Evolutionary conservation across 2,113 vertebrate species (phyloP).

Genomic region (Sinocyclocheilus grahami): DNA sequence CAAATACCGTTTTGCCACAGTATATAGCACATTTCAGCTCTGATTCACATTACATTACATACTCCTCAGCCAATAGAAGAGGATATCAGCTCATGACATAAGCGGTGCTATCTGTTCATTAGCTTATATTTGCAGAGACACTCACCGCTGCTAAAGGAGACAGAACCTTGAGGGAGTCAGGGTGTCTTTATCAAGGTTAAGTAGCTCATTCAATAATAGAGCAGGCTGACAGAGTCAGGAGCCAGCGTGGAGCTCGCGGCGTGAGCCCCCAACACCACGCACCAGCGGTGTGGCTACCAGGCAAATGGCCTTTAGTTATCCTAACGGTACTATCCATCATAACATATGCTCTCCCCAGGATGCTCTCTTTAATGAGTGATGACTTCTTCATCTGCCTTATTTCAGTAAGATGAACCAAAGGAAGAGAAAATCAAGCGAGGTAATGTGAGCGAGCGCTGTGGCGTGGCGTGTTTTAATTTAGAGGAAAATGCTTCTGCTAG

Average conservation of each 20-base stretch:
- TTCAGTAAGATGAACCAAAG: conserved; percentile 56
- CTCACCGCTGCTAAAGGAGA: conserved; percentile 44
- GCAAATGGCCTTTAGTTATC: conserved; percentile 83
- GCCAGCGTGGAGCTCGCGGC: conserved; percentile 72
- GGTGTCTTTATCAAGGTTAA: conserved; percentile 75
- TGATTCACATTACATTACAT: background rate
- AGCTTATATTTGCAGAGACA: conserved; percentile 51
- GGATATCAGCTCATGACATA: conserved; percentile 21
- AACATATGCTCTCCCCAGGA: conserved; percentile 84
- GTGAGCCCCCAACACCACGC: conserved; percentile 61
- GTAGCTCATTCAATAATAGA: conserved; percentile 71
- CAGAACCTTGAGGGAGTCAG: conserved; percentile 53
- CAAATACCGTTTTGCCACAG: background rate
- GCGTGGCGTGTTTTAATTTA: background rate
- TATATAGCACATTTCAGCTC: background rate
- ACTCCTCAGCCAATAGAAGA: background rate
- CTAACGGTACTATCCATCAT: conserved; percentile 82
- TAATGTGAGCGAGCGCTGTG: background rate
- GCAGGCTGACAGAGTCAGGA: conserved; percentile 58
- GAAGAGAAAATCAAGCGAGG: background rate
- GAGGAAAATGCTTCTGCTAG: background rate
- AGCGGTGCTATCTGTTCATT: conserved; percentile 40
- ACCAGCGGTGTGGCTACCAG: conserved; percentile 72
- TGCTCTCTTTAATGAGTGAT: conserved; percentile 81
- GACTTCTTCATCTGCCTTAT: conserved; percentile 65